Conservation (phyloP, 53 echinoderm and acorn worm species). For the Temnopleurus reevesii region DNA sequence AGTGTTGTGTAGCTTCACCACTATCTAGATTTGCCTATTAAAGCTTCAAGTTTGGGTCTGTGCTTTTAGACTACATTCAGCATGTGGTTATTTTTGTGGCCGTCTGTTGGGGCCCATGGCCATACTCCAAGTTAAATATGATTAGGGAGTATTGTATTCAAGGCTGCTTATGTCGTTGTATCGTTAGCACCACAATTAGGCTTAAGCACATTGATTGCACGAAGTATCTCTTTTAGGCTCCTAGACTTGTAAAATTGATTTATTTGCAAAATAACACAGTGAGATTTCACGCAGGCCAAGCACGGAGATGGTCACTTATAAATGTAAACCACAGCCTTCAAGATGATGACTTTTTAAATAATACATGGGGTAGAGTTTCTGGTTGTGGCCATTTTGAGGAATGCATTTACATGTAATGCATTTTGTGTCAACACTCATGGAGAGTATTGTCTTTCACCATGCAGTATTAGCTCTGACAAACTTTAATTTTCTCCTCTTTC, state of each 20-base stretch:
- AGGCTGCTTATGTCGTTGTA: not conserved
- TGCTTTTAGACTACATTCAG: too few relatives aligned
- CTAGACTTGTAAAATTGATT: conserved; percentile 9
- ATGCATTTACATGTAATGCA: too few relatives aligned
- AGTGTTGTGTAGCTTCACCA: too few relatives aligned
- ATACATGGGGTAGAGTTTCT: not conserved
- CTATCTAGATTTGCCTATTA: too few relatives aligned
- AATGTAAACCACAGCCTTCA: conserved; percentile 23
- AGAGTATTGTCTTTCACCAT: too few relatives aligned
- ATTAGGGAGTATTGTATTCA: not conserved
- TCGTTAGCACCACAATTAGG: not conserved
- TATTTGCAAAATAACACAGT: conserved; percentile 15
- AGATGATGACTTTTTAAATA: not conserved
- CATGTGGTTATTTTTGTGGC: conserved; percentile 17
- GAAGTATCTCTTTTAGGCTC: not conserved
- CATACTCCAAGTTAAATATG: conserved; percentile 27
- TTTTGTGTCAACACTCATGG: too few relatives aligned
- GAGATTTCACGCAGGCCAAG: not conserved
- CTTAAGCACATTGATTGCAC: not conserved
- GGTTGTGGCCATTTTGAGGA: not conserved
- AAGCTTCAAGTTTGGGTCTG: too few relatives aligned
- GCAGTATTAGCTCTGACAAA: too few relatives aligned
- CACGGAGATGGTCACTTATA: not conserved
- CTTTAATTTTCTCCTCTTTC: too few relatives aligned
- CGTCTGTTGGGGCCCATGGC: not conserved